Evolutionary conservation across 2,888 invertebrate genomes (phyloP).

Genomic region (Fragum fragum): DNA sequence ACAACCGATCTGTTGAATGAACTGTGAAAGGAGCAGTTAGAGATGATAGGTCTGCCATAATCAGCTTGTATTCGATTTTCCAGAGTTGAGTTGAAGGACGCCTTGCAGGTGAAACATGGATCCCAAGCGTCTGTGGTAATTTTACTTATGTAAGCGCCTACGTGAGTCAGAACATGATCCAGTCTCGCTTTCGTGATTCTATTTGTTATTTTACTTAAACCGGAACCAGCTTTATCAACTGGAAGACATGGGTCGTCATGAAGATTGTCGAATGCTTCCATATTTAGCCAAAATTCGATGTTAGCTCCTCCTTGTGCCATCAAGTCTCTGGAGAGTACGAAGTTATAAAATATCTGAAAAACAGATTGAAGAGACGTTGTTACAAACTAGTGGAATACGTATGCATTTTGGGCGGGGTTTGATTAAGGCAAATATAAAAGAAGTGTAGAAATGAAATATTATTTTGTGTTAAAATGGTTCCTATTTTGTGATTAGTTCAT

Average conservation of each 20-base stretch:
- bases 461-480: too few relatives aligned
- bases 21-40: constrained; percentile 79
- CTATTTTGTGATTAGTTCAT: too few relatives aligned
- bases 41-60: constrained; percentile 72
- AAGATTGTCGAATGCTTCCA: constrained; percentile 79
- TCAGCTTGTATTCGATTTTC: constrained; percentile 70
- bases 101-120: constrained; percentile 77
- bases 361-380: too few relatives aligned
- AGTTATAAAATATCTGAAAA: constrained; percentile 65
- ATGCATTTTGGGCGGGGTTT: too few relatives aligned
- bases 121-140: constrained; percentile 80
- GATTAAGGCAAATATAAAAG: too few relatives aligned
- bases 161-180: constrained; percentile 74
- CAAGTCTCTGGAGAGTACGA: constrained; percentile 54
- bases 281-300: constrained; percentile 77
- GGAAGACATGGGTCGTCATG: constrained; percentile 77
- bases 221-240: constrained; percentile 72
- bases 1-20: constrained; percentile 78
- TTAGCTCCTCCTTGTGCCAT: constrained; percentile 25
- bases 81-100: constrained; percentile 58
- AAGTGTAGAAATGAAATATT: too few relatives aligned
- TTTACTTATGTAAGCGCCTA: constrained; percentile 73
- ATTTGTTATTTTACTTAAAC: constrained; percentile 68
- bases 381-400: too few relatives aligned
- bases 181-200: constrained; percentile 71